Evolutionary conservation across 2,113 vertebrate genomes (phyloP).

Genomic region (Gallinago jamesoni): DNA sequence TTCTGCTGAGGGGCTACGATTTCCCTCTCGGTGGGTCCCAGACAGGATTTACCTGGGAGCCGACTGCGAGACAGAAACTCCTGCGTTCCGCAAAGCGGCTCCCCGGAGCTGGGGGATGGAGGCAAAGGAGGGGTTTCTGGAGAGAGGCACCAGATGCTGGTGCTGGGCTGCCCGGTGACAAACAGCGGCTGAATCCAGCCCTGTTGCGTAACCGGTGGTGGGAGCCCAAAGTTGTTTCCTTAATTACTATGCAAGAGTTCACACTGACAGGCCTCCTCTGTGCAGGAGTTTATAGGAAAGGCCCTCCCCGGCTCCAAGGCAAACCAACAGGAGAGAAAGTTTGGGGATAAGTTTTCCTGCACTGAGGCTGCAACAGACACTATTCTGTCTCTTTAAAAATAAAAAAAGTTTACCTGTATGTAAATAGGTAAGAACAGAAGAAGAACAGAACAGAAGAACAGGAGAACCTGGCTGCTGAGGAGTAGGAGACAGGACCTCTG

Average conservation of each 20-base stretch:
- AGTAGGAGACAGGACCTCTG: background rate
- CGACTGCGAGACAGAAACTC: background rate
- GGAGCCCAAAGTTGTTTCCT: slow-evolving; percentile 43
- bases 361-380: background rate
- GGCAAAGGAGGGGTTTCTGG: background rate
- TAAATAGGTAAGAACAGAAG: background rate
- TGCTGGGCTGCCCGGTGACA: background rate
- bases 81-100: background rate
- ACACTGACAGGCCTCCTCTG: slow-evolving; percentile 45
- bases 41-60: slow-evolving; percentile 30
- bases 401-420: background rate
- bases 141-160: background rate
- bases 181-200: background rate
- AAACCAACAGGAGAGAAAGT: background rate
- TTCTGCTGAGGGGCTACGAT: background rate
- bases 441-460: background rate
- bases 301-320: background rate
- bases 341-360: background rate
- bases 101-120: background rate
- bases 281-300: slow-evolving; percentile 13
- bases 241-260: slow-evolving; percentile 50
- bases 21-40: background rate
- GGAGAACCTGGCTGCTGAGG: background rate
- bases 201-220: slow-evolving; percentile 14
- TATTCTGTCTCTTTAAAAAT: background rate